phyloP scores from a whole-genome alignment of 92 coral and sea anemone genomes.

The Palythoa grandis region DNA sequence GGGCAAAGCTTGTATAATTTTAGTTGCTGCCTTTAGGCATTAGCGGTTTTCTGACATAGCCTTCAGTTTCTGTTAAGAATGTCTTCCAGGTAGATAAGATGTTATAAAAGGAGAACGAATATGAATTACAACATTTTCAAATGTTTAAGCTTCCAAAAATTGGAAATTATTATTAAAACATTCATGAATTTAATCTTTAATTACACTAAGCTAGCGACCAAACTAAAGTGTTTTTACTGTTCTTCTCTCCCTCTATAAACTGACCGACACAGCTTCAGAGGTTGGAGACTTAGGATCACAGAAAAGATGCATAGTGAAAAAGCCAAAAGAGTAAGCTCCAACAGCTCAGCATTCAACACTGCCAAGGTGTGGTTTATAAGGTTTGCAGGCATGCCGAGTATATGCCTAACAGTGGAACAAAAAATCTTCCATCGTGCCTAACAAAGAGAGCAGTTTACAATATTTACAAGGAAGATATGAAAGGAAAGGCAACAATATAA shows the following conservation, averaged over 20 bases:
- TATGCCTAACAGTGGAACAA: constrained; percentile 51
- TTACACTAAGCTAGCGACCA: background rate
- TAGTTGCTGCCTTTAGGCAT: too few species aligned
- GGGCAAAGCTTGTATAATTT: background rate
- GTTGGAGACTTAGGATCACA: background rate
- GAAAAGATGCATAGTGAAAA: background rate
- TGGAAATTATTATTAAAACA: background rate
- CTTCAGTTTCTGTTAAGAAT: too few species aligned
- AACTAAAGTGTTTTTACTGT: background rate
- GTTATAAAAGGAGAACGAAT: background rate
- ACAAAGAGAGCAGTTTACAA: constrained; percentile 37
- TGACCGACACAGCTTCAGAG: background rate
- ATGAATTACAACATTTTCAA: background rate
- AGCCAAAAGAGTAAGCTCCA: background rate
- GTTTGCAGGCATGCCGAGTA: constrained; percentile 18
- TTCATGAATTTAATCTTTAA: too few species aligned
- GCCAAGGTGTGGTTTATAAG: constrained; percentile 33
- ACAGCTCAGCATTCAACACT: background rate
- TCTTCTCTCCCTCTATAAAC: background rate
- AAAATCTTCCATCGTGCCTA: constrained; percentile 52
- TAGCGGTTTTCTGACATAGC: too few species aligned
- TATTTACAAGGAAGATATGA: constrained; percentile 52
- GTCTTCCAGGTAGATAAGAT: background rate
- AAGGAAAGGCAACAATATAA: background rate
- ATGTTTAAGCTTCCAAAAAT: background rate